phyloP scores from a whole-genome alignment of 1,140 invertebrate species.

The Drosophila punjabiensis region DNA sequence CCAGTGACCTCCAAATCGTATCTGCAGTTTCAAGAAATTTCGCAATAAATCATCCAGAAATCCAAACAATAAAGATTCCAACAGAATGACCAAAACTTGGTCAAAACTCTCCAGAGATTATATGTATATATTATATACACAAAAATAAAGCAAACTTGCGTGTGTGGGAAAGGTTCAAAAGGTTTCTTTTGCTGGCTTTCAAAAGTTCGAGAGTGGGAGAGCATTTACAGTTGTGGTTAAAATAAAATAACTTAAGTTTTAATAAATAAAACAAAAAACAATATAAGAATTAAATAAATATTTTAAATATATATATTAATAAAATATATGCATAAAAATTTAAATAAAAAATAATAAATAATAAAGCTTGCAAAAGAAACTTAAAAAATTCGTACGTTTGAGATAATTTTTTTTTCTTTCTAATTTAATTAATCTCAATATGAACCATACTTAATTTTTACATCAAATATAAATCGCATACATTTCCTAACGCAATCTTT shows the following conservation, averaged over 20 bases:
- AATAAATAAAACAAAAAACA: background rate
- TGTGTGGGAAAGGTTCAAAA: slow-evolving; percentile 3
- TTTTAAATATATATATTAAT: background rate
- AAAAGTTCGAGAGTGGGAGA: slow-evolving; percentile 15
- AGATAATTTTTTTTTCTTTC: no score
- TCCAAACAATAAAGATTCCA: slow-evolving; percentile 19
- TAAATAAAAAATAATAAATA: no score
- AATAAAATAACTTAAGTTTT: background rate
- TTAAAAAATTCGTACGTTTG: no score
- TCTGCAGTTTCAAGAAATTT: background rate
- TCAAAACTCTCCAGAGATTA: slow-evolving; percentile 30
- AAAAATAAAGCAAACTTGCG: slow-evolving; percentile 9
- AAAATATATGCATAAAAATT: no score
- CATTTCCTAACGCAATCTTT: no score
- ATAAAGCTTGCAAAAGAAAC: no score
- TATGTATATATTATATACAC: slow-evolving; percentile 3
- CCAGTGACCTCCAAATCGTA: background rate
- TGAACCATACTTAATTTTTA: no score
- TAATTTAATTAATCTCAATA: no score
- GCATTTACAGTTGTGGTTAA: slow-evolving; percentile 2
- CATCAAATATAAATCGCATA: no score
- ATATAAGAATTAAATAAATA: background rate
- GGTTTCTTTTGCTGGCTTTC: slow-evolving; percentile 22
- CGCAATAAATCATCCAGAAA: slow-evolving; percentile 27
- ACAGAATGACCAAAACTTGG: slow-evolving; percentile 27